Evolutionary conservation across 2,888 invertebrate species (phyloP), one percentile per base, ranked within the genome.

Genomic region (Diploptera punctata): DNA sequence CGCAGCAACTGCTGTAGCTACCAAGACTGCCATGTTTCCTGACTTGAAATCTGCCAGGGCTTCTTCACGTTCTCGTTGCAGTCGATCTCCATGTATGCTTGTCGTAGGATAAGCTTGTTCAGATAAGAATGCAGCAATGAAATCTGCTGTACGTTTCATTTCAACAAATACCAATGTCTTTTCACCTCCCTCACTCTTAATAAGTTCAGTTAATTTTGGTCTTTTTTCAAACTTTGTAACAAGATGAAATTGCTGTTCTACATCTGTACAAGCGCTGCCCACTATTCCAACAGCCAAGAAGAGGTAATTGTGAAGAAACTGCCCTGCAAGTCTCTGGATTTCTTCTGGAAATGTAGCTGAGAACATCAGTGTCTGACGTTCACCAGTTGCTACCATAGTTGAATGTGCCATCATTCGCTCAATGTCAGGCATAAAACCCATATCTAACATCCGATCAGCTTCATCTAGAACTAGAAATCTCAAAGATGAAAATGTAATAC

Each of bases 1-100:
- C 0, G 98, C 95, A 0, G 97, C 97, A 0, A 99, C 98, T 0
- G 95, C 94, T 0, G 99, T 99, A 0, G 98, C 98, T 0, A 99
- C 95, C 0, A 99, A 84, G 44, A 98, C 90, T 62, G 88, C 88
- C 80, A 92, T 90, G 16, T 82, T 84, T 0, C 95, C 95, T 18
- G 82, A 85, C 80, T 92, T 93, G 82, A 99, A 98, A 80, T 96
- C 94, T 0, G 79, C 68, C 18, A 94, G 80, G 0, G 92, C 92
- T 76, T 87, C 84, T 79, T 93, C 93, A n/a, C 94, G 84, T 80
- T 93, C 90, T 54, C 88, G 81, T 79, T 94, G 93, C 0, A 87
- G 81, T 9, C 93, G 84, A 79, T 91, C 92, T 0, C 92, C 92
- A 79, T 93, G 93, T 77, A 93, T 92, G 76, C 90, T 90, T 0